Evolutionary conservation across 2,797 vertebrate species (phyloP), one percentile per base, ranked within the genome.

Genomic region (Halcyon leucocephala): DNA sequence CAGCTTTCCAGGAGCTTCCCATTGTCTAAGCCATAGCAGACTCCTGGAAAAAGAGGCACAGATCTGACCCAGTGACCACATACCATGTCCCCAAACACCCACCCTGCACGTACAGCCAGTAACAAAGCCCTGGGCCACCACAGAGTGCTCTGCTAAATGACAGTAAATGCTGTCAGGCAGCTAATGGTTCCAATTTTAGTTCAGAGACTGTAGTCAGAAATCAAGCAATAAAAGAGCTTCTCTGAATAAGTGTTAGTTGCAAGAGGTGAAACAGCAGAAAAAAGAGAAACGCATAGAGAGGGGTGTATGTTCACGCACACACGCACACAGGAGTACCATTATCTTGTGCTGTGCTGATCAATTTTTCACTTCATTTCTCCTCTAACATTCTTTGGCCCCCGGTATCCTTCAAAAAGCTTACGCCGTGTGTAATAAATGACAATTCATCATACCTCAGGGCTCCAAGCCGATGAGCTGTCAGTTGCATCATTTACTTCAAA

Each of bases 391-490:
- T 77, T 79, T 85, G 52, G 48, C 33, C 67, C 79, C 52, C 20
- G 26, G 6, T 26, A 55, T 13, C 70, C 66, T 93, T 73, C 67
- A 42, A 39, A 58, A 86, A 92, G 71, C 74, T 86, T 44, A 29
- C 64, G 51, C 8, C 0, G 0, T 13, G 19, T 77, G 55, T 35
- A 93, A 86, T 58, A 82, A 86, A 70, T 52, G 83, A 69, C 65
- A 86, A n/a, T 60, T 69, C 54, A 62, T 31, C 84, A 28, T 98
- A 99, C 99, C 99, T 99, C 99, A 39, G 99, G 98, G 96, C 98
- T 99, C 98, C 98, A 99, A 41, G 97, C 96, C 1, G 98, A 98
- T 58, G 99, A 99, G 96, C 98, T 98, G 94, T 99, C 99, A 2
- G 98, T 98, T 70, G 96, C 97, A 11, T 98, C 98, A 9, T 98